A percentile compares a stretch with the other conserved stretches of the same genome.
Evolutionary conservation across 35 echinoderm and acorn worm genomes (phyloP).

Genomic region (Strongylocentrotus purpuratus): DNA sequence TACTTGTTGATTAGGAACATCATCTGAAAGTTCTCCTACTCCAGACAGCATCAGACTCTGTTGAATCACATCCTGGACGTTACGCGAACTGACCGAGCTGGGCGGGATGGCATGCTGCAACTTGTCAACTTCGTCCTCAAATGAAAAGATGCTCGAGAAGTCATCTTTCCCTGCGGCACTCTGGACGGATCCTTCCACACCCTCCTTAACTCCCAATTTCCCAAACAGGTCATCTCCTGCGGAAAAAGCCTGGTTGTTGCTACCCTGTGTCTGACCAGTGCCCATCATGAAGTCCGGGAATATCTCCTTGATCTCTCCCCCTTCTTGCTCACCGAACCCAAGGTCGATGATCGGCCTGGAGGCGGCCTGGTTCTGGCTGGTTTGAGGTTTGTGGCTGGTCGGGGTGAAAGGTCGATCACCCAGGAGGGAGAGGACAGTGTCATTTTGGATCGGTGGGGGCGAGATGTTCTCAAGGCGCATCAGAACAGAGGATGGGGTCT

Average conservation of each 20-base stretch:
- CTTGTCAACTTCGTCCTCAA: constrained; percentile 33
- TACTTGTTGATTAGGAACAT: constrained; percentile 3
- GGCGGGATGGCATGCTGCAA: constrained; percentile 12
- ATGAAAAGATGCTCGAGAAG: constrained; percentile 36
- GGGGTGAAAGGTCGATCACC: constrained; percentile 46
- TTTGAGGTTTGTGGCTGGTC: neutral
- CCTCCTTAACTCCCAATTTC: neutral
- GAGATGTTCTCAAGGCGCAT: constrained; percentile 48
- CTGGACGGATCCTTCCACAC: neutral
- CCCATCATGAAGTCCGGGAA: constrained; percentile 18
- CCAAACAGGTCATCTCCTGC: neutral
- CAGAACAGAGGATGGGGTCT: constrained; percentile 37
- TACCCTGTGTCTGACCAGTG: neutral
- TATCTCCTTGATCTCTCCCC: constrained; percentile 44
- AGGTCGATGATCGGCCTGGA: constrained; percentile 36
- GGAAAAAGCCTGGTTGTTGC: neutral
- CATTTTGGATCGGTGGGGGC: constrained; percentile 42
- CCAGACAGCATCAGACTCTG: constrained; percentile 41
- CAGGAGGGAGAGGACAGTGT: constrained; percentile 19
- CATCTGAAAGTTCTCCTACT: constrained; percentile 9
- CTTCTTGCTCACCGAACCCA: constrained; percentile 42
- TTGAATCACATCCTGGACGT: constrained; percentile 42
- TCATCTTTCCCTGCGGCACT: neutral
- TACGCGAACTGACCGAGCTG: constrained; percentile 13
- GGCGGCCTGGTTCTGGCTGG: neutral